These are phyloP conservation scores for Teinopalpus imperialis DNA, from an alignment of 2,888 invertebrate species.

Conservation along the genomic window DNA sequence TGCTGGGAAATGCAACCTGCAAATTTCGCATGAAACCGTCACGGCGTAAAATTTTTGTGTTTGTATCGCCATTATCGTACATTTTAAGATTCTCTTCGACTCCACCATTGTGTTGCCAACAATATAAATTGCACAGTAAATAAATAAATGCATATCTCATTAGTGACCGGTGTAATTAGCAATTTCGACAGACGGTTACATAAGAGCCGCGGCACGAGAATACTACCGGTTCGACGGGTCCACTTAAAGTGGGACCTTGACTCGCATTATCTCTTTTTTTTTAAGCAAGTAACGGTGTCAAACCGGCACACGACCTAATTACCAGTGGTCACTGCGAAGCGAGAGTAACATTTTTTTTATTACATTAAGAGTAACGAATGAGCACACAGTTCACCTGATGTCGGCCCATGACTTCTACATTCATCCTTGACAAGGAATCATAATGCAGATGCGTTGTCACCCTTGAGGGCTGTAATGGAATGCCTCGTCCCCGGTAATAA, in stretches of 20 bases:
- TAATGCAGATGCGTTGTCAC: too few relatives aligned
- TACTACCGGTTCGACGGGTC: not conserved
- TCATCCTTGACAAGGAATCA: too few relatives aligned
- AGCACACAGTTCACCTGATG: too few relatives aligned
- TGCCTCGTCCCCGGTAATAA: too few relatives aligned
- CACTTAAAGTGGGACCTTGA: slow-evolving; percentile 12
- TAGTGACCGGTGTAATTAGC: slow-evolving; percentile 4
- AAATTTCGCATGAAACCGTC: not conserved
- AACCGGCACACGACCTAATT: slow-evolving; percentile 1
- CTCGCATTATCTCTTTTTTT: not conserved
- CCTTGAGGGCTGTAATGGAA: too few relatives aligned
- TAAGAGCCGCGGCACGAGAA: slow-evolving; percentile 1
- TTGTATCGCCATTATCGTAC: not conserved
- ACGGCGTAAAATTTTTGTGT: not conserved
- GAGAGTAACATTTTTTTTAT: too few relatives aligned
- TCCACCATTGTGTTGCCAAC: too few relatives aligned
- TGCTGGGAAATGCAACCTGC: not conserved
- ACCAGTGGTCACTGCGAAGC: not conserved
- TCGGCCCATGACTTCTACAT: too few relatives aligned
- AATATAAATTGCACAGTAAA: slow-evolving; percentile 9
- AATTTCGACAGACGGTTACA: slow-evolving; percentile 9
- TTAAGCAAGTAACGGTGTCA: slow-evolving; percentile 1
- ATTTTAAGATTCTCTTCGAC: too few relatives aligned
- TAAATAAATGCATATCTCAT: slow-evolving; percentile 1
- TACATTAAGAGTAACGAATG: too few relatives aligned